Evolutionary conservation across 2,797 vertebrate species (phyloP).

Genomic region (Cercopithecus mitis): DNA sequence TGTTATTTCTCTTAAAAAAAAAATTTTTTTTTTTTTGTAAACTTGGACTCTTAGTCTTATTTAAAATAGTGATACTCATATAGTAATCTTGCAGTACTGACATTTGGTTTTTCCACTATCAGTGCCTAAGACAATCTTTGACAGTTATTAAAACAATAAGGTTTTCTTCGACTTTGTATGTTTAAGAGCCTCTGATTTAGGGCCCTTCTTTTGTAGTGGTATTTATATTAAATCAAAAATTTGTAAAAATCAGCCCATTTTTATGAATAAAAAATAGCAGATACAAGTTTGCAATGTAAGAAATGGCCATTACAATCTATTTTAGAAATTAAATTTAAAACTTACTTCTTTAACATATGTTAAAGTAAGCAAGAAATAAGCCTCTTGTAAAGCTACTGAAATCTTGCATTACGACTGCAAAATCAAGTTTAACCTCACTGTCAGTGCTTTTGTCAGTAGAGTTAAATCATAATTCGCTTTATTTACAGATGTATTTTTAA

Average conservation of each 20-base stretch:
- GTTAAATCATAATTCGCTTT: neutral
- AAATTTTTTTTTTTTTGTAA: neutral
- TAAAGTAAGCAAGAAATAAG: neutral
- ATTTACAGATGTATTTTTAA: neutral
- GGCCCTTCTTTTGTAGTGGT: slow-evolving; percentile 43
- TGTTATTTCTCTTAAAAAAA: slow-evolving; percentile 9
- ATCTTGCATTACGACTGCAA: neutral
- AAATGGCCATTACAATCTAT: neutral
- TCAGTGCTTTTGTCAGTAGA: neutral
- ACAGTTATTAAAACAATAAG: neutral
- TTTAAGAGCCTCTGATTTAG: slow-evolving; percentile 61
- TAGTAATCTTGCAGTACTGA: neutral
- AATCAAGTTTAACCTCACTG: neutral
- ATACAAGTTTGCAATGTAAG: neutral
- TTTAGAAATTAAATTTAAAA: neutral
- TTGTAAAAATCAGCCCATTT: neutral
- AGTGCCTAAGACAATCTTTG: slow-evolving; percentile 42
- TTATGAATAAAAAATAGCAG: neutral
- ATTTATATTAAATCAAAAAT: neutral
- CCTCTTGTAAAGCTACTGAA: neutral
- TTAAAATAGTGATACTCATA: slow-evolving; percentile 49
- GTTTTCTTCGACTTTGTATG: neutral
- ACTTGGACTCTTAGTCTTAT: neutral
- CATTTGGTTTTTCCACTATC: slow-evolving; percentile 14
- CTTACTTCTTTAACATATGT: neutral